Percentiles rank a stretch among this genome's conserved stretches.
Conservation (phyloP, 1,140 invertebrate genomes). For the Potamilus streckersoni region DNA sequence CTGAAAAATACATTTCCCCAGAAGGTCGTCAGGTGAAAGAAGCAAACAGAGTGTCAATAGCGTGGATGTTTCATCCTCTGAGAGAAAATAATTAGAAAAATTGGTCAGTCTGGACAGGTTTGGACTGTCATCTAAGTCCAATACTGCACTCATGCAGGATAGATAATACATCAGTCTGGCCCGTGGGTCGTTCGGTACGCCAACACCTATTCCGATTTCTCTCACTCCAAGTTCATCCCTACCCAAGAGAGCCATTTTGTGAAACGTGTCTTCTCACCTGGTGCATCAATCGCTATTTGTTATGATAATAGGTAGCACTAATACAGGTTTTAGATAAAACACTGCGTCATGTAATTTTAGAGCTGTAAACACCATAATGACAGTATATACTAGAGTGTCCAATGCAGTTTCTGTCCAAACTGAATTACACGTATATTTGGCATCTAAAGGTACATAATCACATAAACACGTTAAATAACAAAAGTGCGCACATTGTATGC, state of each 20-base stretch:
- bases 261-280: neutral
- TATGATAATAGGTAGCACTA: too few species aligned
- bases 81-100: constrained; percentile 17
- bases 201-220: neutral
- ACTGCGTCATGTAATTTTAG: too few species aligned
- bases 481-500: too few species aligned
- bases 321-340: too few species aligned
- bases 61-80: constrained; percentile 19
- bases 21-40: constrained; percentile 36
- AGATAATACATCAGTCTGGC: constrained; percentile 21
- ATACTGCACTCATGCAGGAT: neutral
- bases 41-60: constrained; percentile 30
- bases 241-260: constrained; percentile 13
- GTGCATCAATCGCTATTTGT: too few species aligned
- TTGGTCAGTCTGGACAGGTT: constrained; percentile 4
- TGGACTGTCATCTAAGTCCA: constrained; percentile 6
- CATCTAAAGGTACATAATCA: too few species aligned
- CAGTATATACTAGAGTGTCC: too few species aligned
- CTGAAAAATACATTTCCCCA: constrained; percentile 43
- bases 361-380: too few species aligned
- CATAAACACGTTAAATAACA: too few species aligned
- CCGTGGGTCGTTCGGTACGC: constrained; percentile 3
- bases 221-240: constrained; percentile 6
- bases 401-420: too few species aligned
- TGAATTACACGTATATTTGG: too few species aligned